A percentile compares a stretch with the other conserved stretches of the same genome.
Conservation (phyloP, 2,888 invertebrate species). For the Zelleria hepariella region DNA sequence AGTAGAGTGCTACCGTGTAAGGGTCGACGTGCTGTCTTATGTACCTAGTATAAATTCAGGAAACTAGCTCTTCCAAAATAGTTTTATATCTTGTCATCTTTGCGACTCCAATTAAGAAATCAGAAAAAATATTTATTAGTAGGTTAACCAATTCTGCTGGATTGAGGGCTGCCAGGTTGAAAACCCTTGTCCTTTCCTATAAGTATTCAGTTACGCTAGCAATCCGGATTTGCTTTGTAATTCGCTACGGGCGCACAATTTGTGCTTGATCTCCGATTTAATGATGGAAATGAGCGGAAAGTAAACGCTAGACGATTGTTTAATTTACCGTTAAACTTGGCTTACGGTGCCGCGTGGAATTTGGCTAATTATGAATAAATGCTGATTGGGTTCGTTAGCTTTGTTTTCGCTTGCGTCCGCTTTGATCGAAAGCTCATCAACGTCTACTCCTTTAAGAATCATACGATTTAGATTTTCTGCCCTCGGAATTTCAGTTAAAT, state of each 20-base stretch:
- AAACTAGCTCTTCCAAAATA: no score
- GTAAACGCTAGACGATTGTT: neutral
- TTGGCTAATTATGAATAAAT: neutral
- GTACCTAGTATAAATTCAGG: no score
- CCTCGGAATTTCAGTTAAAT: neutral
- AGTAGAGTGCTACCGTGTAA: no score
- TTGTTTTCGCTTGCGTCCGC: neutral
- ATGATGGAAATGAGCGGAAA: neutral
- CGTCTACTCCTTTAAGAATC: neutral
- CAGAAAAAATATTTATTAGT: no score
- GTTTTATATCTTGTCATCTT: no score
- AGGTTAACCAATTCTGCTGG: no score
- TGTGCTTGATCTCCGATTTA: constrained; percentile 3
- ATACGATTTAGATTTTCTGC: neutral
- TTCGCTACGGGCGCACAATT: constrained; percentile 1
- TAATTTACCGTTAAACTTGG: neutral
- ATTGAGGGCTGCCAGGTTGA: neutral
- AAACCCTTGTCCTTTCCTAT: neutral
- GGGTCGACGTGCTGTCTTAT: no score
- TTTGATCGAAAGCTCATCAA: neutral
- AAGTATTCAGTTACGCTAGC: constrained; percentile 3
- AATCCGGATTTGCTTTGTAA: constrained; percentile 2
- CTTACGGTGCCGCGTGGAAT: neutral
- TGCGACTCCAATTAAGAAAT: no score
- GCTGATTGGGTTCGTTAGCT: neutral